Evolutionary conservation across 2,888 invertebrate species (phyloP), one percentile per base, ranked within the genome.

Genomic region (Diplolepis rosae): DNA sequence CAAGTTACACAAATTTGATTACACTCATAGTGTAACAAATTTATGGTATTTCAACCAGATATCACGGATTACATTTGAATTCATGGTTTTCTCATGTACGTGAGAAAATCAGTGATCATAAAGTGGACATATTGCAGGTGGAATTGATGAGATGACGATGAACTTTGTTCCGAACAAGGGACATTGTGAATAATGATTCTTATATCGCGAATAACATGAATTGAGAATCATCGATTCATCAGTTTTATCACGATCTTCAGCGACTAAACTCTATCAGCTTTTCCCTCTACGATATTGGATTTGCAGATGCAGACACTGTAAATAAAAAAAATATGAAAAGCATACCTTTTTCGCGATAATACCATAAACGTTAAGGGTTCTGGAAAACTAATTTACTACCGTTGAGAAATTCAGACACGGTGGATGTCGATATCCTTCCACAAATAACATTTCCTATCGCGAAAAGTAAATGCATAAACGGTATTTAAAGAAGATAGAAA

Each of bases 1-100:
- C 42, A 42, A 42, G 42, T 48, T 22, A 48, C 11, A 22, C 18
- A 39, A 61, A 61, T 61, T 39, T 61, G 61, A 42, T 35, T 11
- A 45, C 45, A 18, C 15, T 48, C n/a, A n/a, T n/a, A n/a, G 48
- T 22, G 48, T 22, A 15, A 11, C 48, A 48, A 18, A 22, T 9
- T 15, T 48, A 48, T 18, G 18, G 18, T 18, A 48, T 48, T 48
- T 22, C 7, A 48, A 56, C 56, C 56, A 39, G 61, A 61, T 61
- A 39, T 61, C 35, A 61, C 39, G 61, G 61, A 61, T 61, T 61
- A 61, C 39, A 22, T 54, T 22, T 24, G n/a, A 61, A 61, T 61
- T 61, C 24, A 24, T 24, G 1, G 61, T 39, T 61, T 61, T 24
- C 61, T 61, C 24, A 1, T 48, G 22, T 22, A 48, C 39, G 61